These are phyloP conservation scores for Thomomys bottae DNA, from an alignment of 2,113 vertebrate genomes.

Conservation along the genomic window DNA sequence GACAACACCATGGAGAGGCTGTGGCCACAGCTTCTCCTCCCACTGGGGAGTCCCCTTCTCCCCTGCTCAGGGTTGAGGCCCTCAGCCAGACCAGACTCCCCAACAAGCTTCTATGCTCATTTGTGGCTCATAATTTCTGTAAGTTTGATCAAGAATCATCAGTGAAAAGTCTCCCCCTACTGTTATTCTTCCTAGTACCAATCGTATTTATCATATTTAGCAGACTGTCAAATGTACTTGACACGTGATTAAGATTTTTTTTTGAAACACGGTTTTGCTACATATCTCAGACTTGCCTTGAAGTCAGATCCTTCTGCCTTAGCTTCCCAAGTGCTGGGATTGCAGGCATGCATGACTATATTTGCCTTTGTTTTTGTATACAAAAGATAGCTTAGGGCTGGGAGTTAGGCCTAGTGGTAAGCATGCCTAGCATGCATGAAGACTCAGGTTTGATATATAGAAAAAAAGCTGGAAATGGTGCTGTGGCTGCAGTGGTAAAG, in stretches of 20 bases:
- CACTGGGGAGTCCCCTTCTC: accelerated
- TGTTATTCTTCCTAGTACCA: background rate
- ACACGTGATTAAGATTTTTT: background rate
- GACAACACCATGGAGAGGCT: background rate
- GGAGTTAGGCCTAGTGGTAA: too few relatives aligned
- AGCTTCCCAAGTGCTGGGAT: too few relatives aligned
- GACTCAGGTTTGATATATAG: too few relatives aligned
- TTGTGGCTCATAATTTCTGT: background rate
- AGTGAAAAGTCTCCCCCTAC: background rate
- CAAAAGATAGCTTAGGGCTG: too few relatives aligned
- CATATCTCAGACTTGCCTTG: too few relatives aligned
- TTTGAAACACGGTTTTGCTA: background rate
- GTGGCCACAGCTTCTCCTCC: accelerated
- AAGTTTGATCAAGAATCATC: background rate
- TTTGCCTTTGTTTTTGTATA: too few relatives aligned
- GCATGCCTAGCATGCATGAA: too few relatives aligned
- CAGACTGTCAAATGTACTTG: too few relatives aligned
- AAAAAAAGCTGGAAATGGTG: too few relatives aligned
- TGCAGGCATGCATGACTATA: too few relatives aligned
- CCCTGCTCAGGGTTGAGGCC: accelerated
- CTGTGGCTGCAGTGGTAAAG: too few relatives aligned
- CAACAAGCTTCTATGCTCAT: background rate
- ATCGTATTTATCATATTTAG: background rate
- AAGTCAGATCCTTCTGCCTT: too few relatives aligned
- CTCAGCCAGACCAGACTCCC: background rate